A percentile compares a stretch with the other conserved stretches of the same genome.
These are phyloP conservation scores for Cryptophagus acutangulus DNA, from an alignment of 2,888 invertebrate genomes.

Conservation along the genomic window DNA sequence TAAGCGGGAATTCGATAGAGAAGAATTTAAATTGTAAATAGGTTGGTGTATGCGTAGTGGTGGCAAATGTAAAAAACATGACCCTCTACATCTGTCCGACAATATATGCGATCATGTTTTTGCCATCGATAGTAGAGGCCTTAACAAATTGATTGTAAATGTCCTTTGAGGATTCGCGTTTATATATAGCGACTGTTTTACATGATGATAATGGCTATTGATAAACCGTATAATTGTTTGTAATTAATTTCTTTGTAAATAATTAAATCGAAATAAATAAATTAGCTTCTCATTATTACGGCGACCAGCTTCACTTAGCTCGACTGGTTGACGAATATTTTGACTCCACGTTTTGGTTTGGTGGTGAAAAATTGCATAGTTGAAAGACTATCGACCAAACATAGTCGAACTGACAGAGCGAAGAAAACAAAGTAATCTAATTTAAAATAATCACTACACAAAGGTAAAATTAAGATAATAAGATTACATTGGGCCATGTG, in stretches of 20 bases:
- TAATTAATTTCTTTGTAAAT: constrained; percentile 27
- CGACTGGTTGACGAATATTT: no score
- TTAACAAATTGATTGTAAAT: constrained; percentile 34
- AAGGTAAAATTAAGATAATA: constrained; percentile 44
- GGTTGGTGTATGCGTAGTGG: no score
- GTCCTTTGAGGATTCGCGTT: constrained; percentile 32
- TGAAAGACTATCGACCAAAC: constrained; percentile 5
- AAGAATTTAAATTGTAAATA: background rate
- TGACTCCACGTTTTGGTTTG: no score
- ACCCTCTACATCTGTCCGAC: constrained; percentile 16
- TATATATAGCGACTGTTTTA: constrained; percentile 31
- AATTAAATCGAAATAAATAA: constrained; percentile 4
- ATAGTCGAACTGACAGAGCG: constrained; percentile 18
- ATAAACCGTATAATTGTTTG: constrained; percentile 34
- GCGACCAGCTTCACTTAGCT: no score
- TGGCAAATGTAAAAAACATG: constrained; percentile 15
- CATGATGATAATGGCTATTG: constrained; percentile 35
- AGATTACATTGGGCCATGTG: constrained; percentile 39
- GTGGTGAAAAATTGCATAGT: no score
- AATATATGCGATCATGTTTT: constrained; percentile 26
- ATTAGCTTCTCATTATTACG: no score
- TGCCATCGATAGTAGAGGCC: constrained; percentile 26
- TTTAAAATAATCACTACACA: constrained; percentile 38
- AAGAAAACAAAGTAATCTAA: constrained; percentile 28
- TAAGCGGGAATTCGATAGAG: constrained; percentile 6